Percentiles rank a stretch among this genome's conserved stretches.
These are phyloP conservation scores for Apamea sordens DNA, from an alignment of 2,888 invertebrate species.

Conservation along the genomic window DNA sequence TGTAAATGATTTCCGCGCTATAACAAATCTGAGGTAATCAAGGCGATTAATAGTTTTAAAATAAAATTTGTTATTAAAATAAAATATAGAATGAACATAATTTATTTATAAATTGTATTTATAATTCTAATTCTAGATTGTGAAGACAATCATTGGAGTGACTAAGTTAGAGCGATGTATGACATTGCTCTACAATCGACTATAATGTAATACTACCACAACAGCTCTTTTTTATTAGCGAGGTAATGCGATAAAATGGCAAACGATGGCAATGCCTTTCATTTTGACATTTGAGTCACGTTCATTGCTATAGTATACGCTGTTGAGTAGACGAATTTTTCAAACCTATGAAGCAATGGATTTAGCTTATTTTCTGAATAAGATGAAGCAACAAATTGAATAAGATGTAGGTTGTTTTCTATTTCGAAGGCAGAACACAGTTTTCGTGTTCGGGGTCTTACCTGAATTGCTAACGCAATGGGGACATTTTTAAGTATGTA, in stretches of 20 bases:
- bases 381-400: constrained; percentile 70
- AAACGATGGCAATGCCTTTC: not conserved
- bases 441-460: not conserved
- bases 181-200: not conserved
- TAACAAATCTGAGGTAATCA: constrained; percentile 40
- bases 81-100: not conserved
- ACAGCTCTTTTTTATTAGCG: not conserved
- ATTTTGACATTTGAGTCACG: no score
- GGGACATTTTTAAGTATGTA: not conserved
- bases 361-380: no score
- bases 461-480: not conserved
- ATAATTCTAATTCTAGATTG: not conserved
- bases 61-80: constrained; percentile 9
- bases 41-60: constrained; percentile 18
- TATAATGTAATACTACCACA: not conserved
- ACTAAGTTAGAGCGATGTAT: not conserved
- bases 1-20: constrained; percentile 33
- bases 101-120: not conserved
- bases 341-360: not conserved
- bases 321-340: not conserved
- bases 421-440: constrained; percentile 1
- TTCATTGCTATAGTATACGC: not conserved
- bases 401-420: constrained; percentile 17
- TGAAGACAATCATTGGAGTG: not conserved
- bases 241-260: not conserved